Evolutionary conservation across 2,888 invertebrate genomes (phyloP).

Genomic region (Anarsia innoxiella): DNA sequence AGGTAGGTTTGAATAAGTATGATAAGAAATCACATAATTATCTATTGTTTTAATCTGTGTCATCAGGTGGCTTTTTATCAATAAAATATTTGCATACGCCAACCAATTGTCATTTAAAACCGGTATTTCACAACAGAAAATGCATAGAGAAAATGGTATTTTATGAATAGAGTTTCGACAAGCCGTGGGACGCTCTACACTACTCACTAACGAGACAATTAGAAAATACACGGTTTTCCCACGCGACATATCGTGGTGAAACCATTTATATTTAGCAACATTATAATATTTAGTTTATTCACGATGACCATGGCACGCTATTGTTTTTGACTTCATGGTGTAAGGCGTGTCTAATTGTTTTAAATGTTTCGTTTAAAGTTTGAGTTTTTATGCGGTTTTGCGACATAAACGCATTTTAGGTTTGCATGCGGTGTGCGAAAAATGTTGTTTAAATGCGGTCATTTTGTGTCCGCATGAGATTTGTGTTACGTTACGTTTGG

Average conservation of each 20-base stretch:
- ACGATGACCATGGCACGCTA: conserved; percentile 10
- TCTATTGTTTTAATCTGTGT: too few relatives aligned
- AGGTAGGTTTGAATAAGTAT: too few relatives aligned
- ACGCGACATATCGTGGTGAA: conserved; percentile 10
- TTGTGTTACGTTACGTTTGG: too few relatives aligned
- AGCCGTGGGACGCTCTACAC: conserved; percentile 21
- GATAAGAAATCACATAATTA: too few relatives aligned
- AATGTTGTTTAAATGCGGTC: too few relatives aligned
- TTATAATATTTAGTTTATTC: conserved; percentile 4
- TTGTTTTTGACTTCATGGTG: conserved; percentile 4
- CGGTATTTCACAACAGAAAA: conserved; percentile 33
- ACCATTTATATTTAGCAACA: conserved; percentile 12
- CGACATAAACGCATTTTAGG: neutral
- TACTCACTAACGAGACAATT: conserved; percentile 6
- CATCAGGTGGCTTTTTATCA: too few relatives aligned
- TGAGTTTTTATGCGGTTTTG: neutral
- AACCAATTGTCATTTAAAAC: too few relatives aligned
- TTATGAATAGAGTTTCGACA: conserved; percentile 20
- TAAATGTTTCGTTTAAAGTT: too few relatives aligned
- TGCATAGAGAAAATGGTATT: conserved; percentile 26
- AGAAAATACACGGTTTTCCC: conserved; percentile 8
- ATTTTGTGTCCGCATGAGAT: too few relatives aligned
- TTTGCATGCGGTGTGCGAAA: too few relatives aligned
- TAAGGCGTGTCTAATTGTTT: conserved; percentile 2
- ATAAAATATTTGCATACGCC: too few relatives aligned